Conservation (phyloP, 2,113 vertebrate species). For the Penelope pileata region DNA sequence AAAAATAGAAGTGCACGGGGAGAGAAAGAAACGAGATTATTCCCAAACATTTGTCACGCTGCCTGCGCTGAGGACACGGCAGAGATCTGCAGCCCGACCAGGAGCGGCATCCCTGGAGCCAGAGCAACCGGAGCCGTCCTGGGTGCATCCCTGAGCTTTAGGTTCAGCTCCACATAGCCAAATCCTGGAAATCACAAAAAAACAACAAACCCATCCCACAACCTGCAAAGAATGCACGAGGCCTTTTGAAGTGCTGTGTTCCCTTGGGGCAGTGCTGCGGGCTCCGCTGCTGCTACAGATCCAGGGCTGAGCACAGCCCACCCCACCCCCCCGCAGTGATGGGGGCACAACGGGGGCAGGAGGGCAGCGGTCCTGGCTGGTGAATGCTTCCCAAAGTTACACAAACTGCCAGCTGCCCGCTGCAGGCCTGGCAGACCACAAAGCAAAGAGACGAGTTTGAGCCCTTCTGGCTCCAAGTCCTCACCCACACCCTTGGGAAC, state of each 20-base stretch:
- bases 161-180: too few relatives aligned
- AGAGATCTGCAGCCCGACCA: not conserved
- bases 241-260: too few relatives aligned
- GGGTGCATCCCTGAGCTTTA: not conserved
- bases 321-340: not conserved
- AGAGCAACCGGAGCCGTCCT: too few relatives aligned
- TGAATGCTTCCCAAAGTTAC: not conserved
- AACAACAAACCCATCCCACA: not conserved
- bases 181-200: not conserved
- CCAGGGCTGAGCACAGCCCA: not conserved
- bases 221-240: not conserved
- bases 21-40: not conserved
- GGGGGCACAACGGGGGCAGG: not conserved
- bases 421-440: not conserved
- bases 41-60: accelerated
- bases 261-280: not conserved
- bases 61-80: not conserved
- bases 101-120: not conserved
- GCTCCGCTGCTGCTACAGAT: not conserved
- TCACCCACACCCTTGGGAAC: not conserved
- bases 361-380: not conserved
- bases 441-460: not conserved
- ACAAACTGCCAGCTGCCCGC: not conserved
- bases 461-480: not conserved
- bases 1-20: not conserved